Base-by-base conservation (phyloP, 2,888 invertebrate species). In the Drosophila koepferae region DNA sequence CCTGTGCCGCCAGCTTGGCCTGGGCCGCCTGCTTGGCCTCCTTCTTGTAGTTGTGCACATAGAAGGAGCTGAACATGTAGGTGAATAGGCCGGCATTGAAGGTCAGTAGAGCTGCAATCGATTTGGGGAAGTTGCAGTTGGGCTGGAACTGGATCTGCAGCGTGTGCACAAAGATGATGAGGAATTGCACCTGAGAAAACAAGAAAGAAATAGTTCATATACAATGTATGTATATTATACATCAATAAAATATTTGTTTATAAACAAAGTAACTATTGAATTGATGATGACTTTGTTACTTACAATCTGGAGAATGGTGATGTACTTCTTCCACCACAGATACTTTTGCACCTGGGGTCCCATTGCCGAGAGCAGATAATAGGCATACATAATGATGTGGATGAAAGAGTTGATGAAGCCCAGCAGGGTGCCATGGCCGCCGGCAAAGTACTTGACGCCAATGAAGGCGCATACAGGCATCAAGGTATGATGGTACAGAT, bases 301-400 rank as follows among this genome's bases (percentile, higher is more conserved):
- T 93, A 97, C 96, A 94, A 98, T 94, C 94, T 98, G 98, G 90
- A 98, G 94, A 61, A 95, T 95, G 6, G 98, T 98, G 89, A 98
- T 95, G 92, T 98, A 97, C 88, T 95, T 97, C 93, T 98, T 98
- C 98, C 98, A 98, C 98, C 98, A 98, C 23, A 98, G 93, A 91
- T 96, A 97, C 91, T 97, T 97, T 92, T 97, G 97, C 92, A 97
- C 96, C 81, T 96, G 94, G 1, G 98, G 98, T 7, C 98, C 98
- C 70, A 98, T 94, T 0, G 97, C 98, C 0, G 98, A 95, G 76
- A 98, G 94, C 88, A 98, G 94, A 93, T 98, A 98, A 93, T 98
- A 98, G 0, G 95, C 94, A 93, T 98, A 98, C 98, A 98, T 98
- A 71, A 98, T 94, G 63, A 98, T 95, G 93, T 98, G 98, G 66